A percentile compares a stretch with the other conserved stretches of the same genome.
Conservation (phyloP, 1,140 invertebrate species). For the Kradibia gibbosae region DNA sequence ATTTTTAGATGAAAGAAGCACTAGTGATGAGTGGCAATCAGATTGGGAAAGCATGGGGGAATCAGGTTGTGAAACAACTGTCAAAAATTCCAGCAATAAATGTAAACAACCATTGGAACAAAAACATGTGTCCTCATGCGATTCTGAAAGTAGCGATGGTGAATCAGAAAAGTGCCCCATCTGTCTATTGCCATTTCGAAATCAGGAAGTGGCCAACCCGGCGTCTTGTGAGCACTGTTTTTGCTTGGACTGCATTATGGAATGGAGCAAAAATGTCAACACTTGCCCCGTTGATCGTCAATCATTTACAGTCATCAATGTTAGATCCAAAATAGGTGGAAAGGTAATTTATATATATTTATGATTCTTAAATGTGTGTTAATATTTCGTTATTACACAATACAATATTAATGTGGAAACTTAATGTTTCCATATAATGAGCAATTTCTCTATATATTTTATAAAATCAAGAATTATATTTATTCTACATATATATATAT, state of each 20-base stretch:
- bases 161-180: constrained; percentile 88
- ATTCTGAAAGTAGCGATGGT: constrained; percentile 74
- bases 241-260: constrained; percentile 89
- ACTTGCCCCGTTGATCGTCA: constrained; percentile 96
- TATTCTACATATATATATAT: too few relatives aligned
- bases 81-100: neutral
- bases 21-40: constrained; percentile 63
- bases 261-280: constrained; percentile 95
- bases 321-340: constrained; percentile 79
- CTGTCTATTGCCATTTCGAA: constrained; percentile 80
- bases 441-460: too few relatives aligned
- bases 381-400: too few relatives aligned
- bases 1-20: constrained; percentile 56
- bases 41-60: constrained; percentile 66
- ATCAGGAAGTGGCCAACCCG: constrained; percentile 86
- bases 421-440: too few relatives aligned
- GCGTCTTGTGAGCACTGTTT: constrained; percentile 91
- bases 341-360: too few relatives aligned
- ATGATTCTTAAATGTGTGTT: too few relatives aligned
- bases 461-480: too few relatives aligned
- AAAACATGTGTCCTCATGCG: neutral
- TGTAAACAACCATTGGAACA: constrained; percentile 40
- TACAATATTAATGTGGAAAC: too few relatives aligned
- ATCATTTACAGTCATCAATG: constrained; percentile 85
- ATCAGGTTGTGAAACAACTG: constrained; percentile 20